Conservation (phyloP, 2,113 vertebrate species). For the Arenaria interpres region DNA sequence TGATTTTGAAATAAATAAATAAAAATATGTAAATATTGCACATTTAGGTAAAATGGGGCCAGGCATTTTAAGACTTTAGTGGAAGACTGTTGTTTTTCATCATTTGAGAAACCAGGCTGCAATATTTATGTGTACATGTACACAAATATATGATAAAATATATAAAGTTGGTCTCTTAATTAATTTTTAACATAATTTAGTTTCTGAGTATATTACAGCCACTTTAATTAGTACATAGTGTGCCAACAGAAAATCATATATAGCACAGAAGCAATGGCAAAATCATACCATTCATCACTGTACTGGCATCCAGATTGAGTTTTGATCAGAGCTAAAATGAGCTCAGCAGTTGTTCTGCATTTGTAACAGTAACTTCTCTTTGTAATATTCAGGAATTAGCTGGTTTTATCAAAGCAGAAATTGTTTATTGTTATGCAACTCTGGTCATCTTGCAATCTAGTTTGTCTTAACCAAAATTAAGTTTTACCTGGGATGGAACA, state of each 20-base stretch:
- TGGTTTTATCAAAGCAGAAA: not conserved
- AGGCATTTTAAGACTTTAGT: not conserved
- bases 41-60: not conserved
- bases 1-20: not conserved
- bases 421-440: not conserved
- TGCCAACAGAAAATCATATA: constrained; percentile 19
- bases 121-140: constrained; percentile 2
- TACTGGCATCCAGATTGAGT: not conserved
- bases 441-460: not conserved
- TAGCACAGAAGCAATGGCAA: not conserved
- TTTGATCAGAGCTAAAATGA: constrained; percentile 20
- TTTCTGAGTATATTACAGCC: not conserved
- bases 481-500: not conserved
- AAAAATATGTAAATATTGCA: not conserved
- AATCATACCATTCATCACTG: not conserved
- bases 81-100: not conserved
- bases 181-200: not conserved
- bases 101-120: not conserved
- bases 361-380: not conserved
- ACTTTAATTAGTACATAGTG: constrained; percentile 38
- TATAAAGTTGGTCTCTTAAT: constrained; percentile 1
- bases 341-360: not conserved
- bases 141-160: constrained; percentile 13
- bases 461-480: not conserved
- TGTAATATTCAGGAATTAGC: not conserved